Base-by-base conservation (phyloP, 2,888 invertebrate species). In the Acanthacorydalis orientalis region DNA sequence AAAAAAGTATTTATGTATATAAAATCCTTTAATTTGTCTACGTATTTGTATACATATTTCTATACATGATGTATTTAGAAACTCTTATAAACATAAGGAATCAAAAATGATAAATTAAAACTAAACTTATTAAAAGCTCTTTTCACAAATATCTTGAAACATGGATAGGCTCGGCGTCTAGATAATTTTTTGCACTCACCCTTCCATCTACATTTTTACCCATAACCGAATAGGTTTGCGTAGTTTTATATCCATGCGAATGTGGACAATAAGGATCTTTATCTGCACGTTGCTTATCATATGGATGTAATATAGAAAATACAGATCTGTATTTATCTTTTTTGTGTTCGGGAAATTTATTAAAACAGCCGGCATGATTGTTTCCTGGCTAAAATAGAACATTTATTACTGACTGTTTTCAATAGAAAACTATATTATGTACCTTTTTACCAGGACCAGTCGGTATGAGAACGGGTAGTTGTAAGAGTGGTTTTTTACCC, bases 371-470 rank as follows among this genome's bases (percentile, higher is more conserved):
- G 11, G 2, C 42, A 9, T 42, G 42, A 7, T 42, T 42, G 16
- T 42, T 42, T n/a, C 42, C 42, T 16, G 42, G 42, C 42, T 42
- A 9, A 9, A 12, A 37, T 9, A 37, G 10, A 37, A 37, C 14
- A 1, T 37, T 6, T 37, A 12, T 35, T 12, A 37, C 7, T 14
- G 10, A 37, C 6, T 9, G 9, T 9, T 37, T 37, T 37, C 10
- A 37, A 35, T 7, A 7, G 9, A 37, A 32, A 11, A 15, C 23
- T 41, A 48, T 45, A 12, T 15, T 16, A 42, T 9, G 50, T 55
- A 62, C 64, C 60, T 52, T 55, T 60, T 66, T 66, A 4, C 54
- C 54, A 6, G 62, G 64, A 4, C 64, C 64, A 10, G 55, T 58
- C 1, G 65, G 65, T 11, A 60, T 53, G 31, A 50, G 48, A 6